Conservation (phyloP, 2,888 invertebrate genomes). For the Fissipunctia ypsillon region DNA sequence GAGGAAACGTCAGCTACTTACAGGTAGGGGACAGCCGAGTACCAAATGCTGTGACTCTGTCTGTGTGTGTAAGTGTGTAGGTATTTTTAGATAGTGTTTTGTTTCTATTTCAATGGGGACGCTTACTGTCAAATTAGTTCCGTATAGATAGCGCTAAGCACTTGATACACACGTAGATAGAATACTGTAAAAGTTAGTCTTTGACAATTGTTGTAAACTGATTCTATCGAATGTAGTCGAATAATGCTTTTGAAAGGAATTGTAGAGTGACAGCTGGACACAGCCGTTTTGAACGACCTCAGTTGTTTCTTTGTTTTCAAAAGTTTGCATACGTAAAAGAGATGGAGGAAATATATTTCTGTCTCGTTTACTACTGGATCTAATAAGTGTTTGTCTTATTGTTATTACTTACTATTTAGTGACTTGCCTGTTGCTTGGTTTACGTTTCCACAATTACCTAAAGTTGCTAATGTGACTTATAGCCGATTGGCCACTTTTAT, state of each 20-base stretch:
- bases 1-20: constrained; percentile 7
- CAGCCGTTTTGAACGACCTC: neutral
- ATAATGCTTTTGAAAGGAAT: neutral
- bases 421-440: neutral
- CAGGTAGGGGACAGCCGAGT: neutral
- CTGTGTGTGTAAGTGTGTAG: neutral
- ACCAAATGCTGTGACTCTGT: neutral
- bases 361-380: neutral
- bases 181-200: neutral
- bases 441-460: neutral
- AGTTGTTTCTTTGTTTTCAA: no score
- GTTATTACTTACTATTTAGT: neutral
- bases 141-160: neutral
- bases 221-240: neutral
- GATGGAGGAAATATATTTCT: neutral
- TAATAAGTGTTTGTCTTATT: neutral
- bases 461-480: neutral
- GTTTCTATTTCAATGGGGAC: neutral
- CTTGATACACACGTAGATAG: neutral
- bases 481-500: neutral
- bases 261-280: neutral
- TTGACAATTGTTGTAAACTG: neutral
- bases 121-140: neutral
- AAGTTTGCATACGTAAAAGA: neutral
- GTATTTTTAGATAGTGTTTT: neutral